phyloP scores from a whole-genome alignment of 2,797 vertebrate species.

The Gila robusta region DNA sequence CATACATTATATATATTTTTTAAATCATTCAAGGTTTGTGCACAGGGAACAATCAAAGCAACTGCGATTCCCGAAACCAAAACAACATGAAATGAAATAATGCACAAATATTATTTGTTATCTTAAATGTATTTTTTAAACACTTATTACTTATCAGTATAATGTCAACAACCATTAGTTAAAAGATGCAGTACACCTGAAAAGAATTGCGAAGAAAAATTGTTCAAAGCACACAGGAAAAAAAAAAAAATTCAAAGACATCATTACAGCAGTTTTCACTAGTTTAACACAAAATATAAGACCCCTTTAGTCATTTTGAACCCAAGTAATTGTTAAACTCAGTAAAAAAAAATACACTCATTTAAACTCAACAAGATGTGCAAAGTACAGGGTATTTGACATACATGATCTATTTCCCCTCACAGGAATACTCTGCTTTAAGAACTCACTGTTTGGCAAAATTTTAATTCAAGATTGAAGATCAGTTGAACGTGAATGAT shows the following conservation, averaged over 20 bases:
- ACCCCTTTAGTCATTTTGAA: neutral
- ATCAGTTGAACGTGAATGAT: neutral
- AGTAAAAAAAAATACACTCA: neutral
- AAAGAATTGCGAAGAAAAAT: neutral
- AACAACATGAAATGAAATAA: neutral
- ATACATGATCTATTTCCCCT: slow-evolving; percentile 1
- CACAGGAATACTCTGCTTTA: neutral
- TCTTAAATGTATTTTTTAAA: neutral
- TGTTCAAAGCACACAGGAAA: neutral
- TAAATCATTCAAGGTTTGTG: neutral
- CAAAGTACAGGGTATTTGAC: neutral
- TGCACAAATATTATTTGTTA: slow-evolving; percentile 7
- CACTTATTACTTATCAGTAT: neutral
- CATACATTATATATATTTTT: neutral
- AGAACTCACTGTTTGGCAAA: neutral
- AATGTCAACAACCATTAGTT: neutral
- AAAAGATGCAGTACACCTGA: neutral
- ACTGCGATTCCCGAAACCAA: neutral
- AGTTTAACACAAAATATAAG: slow-evolving; percentile 15
- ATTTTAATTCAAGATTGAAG: neutral
- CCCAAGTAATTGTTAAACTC: neutral
- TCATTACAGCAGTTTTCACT: slow-evolving; percentile 42
- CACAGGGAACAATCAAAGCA: neutral
- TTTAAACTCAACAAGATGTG: slow-evolving; percentile 20
- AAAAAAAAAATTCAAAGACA: neutral